Conservation (phyloP, 2,797 vertebrate genomes). For the Champsocephalus esox region DNA sequence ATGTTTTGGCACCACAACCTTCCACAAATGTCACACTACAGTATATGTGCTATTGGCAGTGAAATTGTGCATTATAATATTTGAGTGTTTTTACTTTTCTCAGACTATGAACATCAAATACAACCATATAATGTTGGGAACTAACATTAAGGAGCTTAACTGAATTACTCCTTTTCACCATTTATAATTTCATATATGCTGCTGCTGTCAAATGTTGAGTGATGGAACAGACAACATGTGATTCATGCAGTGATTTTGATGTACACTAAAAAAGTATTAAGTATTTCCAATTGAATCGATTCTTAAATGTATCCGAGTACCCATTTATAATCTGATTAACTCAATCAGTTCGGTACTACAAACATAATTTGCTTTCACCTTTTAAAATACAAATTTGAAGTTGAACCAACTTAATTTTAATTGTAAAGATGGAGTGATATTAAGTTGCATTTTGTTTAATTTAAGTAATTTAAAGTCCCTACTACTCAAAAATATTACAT, state of each 20-base stretch:
- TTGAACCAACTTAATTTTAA: too few species aligned
- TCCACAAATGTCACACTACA: slow-evolving; percentile 14
- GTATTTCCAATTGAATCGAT: too few species aligned
- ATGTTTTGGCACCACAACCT: slow-evolving; percentile 9
- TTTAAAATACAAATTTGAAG: too few species aligned
- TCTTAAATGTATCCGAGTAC: too few species aligned
- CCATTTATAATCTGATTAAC: too few species aligned
- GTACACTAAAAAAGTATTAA: too few species aligned
- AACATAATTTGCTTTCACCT: too few species aligned
- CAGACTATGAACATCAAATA: not conserved
- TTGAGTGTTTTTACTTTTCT: slow-evolving; percentile 9
- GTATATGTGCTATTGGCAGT: not conserved
- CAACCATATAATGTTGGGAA: not conserved
- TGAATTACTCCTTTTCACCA: not conserved
- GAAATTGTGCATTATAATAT: slow-evolving; percentile 23
- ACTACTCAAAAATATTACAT: too few species aligned
- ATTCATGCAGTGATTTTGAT: not conserved
- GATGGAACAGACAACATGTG: not conserved
- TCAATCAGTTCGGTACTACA: too few species aligned
- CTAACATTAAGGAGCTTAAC: slow-evolving; percentile 8
- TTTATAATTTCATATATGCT: not conserved
- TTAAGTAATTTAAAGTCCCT: too few species aligned
- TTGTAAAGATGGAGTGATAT: too few species aligned
- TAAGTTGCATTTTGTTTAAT: too few species aligned
- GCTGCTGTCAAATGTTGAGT: not conserved